Evolutionary conservation across 2,797 vertebrate species (phyloP), one percentile per base, ranked within the genome.

Genomic region (Parambassis ranga): DNA sequence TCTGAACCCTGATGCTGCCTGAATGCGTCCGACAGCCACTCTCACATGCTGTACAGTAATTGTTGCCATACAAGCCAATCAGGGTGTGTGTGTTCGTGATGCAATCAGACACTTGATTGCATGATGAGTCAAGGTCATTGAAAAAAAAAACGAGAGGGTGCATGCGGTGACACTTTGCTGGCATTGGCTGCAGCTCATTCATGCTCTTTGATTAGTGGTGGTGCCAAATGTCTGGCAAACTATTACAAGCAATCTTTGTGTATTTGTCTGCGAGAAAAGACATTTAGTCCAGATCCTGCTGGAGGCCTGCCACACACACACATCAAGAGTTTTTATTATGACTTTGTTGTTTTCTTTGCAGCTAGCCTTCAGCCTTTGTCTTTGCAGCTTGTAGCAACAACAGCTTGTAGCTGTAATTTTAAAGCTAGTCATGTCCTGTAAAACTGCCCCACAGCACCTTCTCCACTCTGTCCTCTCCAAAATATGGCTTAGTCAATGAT

Each of bases 91-190:
- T 27, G 9, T 35, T 18, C 38, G 66, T 31, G 63, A 52, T 59
- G 28, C 44, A 76, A 75, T 81, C 70, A 79, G 47, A 49, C 19
- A 37, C 26, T 48, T 31, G 20, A 64, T 23, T 73, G 61, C 71
- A 42, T 52, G 79, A 72, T 50, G 65, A 76, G 69, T 31, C 65
- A 82, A 82, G 79, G 81, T 84, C 80, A 72, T 26, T 31, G 42
- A 23, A 10, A 52, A 69, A 56, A 66, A 74, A 75, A 75, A 66
- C 22, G 51, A 14, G 28, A 32, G 24, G 33, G 53, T 64, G 65
- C 62, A 50, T 27, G 41, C 18, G 41, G 24, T 61, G 53, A 22
- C 35, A 55, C 32, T 36, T 14, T 0, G 7, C 55, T 28, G 42
- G 41, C 63, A 23, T 52, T 31, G 16, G 2, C 8, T 43, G 42